Conservation (phyloP, 2,113 vertebrate genomes). For the Nycticebus coucang region DNA sequence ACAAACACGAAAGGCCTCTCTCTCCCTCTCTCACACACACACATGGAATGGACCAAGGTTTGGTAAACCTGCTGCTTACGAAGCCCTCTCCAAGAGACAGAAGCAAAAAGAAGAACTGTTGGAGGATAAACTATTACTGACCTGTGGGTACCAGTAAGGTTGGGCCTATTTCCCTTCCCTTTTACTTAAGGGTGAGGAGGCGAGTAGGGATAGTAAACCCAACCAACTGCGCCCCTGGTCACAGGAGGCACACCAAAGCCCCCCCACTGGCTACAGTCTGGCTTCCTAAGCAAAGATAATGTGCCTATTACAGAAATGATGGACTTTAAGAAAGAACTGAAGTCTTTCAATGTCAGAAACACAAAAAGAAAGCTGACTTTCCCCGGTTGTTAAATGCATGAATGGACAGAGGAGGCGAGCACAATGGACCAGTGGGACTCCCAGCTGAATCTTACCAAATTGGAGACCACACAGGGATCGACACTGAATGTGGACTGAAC, state of each 20-base stretch:
- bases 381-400: neutral
- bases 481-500: neutral
- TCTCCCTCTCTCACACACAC: neutral
- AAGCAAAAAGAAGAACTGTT: too few relatives aligned
- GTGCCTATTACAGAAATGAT: neutral
- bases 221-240: neutral
- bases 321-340: neutral
- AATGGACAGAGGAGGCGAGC: too few relatives aligned
- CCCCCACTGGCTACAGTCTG: neutral
- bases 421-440: neutral
- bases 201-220: neutral
- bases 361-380: neutral
- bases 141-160: fast-evolving
- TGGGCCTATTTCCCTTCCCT: neutral
- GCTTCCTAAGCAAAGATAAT: neutral
- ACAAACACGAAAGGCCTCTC: neutral
- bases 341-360: neutral
- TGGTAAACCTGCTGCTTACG: too few relatives aligned
- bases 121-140: neutral
- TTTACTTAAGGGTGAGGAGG: neutral
- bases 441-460: neutral
- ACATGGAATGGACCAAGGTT: neutral
- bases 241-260: neutral
- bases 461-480: neutral
- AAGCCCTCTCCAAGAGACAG: neutral